Percentiles rank a stretch among this genome's conserved stretches.
Evolutionary conservation across 2,797 vertebrate genomes (phyloP).

Genomic region (Heliangelus exortis): DNA sequence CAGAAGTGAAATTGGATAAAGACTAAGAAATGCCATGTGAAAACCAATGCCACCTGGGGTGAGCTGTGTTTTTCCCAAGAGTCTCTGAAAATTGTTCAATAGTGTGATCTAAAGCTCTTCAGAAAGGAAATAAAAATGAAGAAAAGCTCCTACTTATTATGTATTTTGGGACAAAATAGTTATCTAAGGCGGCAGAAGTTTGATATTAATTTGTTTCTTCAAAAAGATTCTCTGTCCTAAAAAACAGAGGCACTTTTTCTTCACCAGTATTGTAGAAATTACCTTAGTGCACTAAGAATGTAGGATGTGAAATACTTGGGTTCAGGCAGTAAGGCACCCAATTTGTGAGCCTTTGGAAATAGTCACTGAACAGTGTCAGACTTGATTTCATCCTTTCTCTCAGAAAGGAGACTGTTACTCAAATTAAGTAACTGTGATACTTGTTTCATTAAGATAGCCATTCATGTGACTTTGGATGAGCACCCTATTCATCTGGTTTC

Average conservation of each 20-base stretch:
- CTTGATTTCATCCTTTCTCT: not conserved
- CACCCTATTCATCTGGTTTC: not conserved
- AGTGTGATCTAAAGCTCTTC: not conserved
- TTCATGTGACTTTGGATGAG: not conserved
- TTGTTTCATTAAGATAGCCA: not conserved
- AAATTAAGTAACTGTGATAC: not conserved
- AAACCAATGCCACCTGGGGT: conserved; percentile 22
- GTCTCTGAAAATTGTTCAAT: conserved; percentile 21
- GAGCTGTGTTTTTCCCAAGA: not conserved
- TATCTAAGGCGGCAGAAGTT: not conserved
- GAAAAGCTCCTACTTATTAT: not conserved
- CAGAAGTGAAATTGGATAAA: conserved; percentile 40
- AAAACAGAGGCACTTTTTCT: not conserved
- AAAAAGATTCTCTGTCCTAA: not conserved
- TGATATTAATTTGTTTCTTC: not conserved
- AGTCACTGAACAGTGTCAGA: not conserved
- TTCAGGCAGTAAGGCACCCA: not conserved
- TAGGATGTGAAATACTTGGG: not conserved
- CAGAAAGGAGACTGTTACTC: not conserved
- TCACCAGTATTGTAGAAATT: not conserved
- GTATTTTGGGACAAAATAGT: not conserved
- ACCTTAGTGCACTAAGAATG: not conserved
- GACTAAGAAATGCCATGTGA: conserved; percentile 8
- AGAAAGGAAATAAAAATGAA: not conserved
- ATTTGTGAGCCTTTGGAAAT: not conserved